These are phyloP conservation scores for Raja brachyura DNA, from an alignment of 2,113 vertebrate species.

Conservation along the genomic window DNA sequence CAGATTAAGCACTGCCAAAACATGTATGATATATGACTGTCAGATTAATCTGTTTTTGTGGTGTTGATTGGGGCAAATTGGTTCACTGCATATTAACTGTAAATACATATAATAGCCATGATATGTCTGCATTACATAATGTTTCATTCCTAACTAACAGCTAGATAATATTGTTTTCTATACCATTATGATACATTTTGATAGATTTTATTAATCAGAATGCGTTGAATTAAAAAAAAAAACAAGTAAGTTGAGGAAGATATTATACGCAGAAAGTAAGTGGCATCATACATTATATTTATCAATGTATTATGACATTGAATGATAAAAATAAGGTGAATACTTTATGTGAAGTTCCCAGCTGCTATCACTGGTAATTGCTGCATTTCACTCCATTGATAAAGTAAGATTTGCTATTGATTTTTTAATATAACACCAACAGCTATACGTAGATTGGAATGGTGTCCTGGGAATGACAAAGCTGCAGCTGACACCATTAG, in stretches of 20 bases:
- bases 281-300: too few species aligned
- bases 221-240: background rate
- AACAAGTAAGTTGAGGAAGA: too few species aligned
- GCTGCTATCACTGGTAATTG: background rate
- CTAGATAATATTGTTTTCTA: background rate
- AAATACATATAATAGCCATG: too few species aligned
- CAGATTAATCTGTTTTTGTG: too few species aligned
- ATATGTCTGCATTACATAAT: background rate
- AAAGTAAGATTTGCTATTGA: slow-evolving; percentile 28
- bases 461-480: background rate
- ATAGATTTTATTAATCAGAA: background rate
- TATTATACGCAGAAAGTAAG: too few species aligned
- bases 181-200: background rate
- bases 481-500: background rate
- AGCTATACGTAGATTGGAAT: slow-evolving; percentile 27
- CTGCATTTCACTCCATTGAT: background rate
- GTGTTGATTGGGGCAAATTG: too few species aligned
- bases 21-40: too few species aligned
- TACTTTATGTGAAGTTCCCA: background rate
- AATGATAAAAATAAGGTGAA: background rate
- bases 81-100: too few species aligned
- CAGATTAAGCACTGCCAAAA: too few species aligned
- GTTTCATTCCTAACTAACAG: background rate
- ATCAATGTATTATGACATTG: too few species aligned
- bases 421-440: slow-evolving; percentile 28